A percentile compares a stretch with the other conserved stretches of the same genome.
These are phyloP conservation scores for Cetonia aurata DNA, from an alignment of 2,888 invertebrate genomes.

Conservation along the genomic window DNA sequence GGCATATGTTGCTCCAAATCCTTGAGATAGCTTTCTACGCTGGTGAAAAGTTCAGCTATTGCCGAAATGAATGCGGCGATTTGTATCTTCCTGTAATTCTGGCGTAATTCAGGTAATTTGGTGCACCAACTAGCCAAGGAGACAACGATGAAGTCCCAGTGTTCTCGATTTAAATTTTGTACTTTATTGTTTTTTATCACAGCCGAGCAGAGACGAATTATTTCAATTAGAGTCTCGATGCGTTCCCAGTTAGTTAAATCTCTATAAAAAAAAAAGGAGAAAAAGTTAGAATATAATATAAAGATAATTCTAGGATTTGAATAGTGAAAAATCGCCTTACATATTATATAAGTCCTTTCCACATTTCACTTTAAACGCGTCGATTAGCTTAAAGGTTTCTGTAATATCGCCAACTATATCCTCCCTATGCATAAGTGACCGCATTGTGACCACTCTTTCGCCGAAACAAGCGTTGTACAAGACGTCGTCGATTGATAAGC, in stretches of 20 bases:
- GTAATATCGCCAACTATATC: constrained; percentile 62
- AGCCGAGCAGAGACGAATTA: constrained; percentile 62
- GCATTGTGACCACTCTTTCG: constrained; percentile 56
- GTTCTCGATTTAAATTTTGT: constrained; percentile 58
- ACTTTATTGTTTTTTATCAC: constrained; percentile 58
- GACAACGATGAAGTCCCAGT: constrained; percentile 84
- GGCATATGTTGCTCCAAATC: constrained; percentile 61
- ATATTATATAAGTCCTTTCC: constrained; percentile 37
- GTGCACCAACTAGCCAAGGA: constrained; percentile 76
- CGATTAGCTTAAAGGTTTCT: constrained; percentile 58
- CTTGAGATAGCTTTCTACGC: constrained; percentile 67
- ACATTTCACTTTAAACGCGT: constrained; percentile 48
- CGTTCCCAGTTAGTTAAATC: constrained; percentile 60
- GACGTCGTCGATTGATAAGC: constrained; percentile 55
- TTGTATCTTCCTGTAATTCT: constrained; percentile 68
- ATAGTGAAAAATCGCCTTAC: neutral
- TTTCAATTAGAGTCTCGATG: constrained; percentile 63
- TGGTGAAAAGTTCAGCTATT: constrained; percentile 69
- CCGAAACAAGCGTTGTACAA: constrained; percentile 51
- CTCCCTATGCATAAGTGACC: constrained; percentile 56
- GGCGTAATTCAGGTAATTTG: constrained; percentile 67
- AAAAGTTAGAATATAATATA: too few species aligned
- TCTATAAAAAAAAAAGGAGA: constrained; percentile 56
- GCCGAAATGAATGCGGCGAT: constrained; percentile 70
- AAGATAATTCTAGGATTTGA: neutral